A percentile compares a stretch with the other conserved stretches of the same genome.
Evolutionary conservation across 2,797 vertebrate genomes (phyloP).

Genomic region (Typhlichthys subterraneus): DNA sequence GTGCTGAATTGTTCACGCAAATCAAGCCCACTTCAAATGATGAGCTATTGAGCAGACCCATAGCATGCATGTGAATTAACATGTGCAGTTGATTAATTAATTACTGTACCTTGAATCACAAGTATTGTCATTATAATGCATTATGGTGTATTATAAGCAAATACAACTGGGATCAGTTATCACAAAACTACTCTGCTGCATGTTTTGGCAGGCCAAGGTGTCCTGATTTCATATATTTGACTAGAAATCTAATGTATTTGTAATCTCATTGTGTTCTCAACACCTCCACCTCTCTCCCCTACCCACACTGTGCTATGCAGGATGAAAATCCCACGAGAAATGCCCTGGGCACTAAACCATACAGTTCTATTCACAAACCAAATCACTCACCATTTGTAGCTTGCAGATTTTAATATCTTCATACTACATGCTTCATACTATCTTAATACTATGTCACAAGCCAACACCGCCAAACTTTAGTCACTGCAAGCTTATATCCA

Average conservation of each 20-base stretch:
- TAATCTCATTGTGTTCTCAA: conserved; percentile 16
- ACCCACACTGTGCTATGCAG: conserved; percentile 23
- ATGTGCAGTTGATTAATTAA: background rate
- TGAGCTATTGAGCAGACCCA: no score
- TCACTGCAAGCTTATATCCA: conserved; percentile 64
- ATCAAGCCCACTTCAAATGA: no score
- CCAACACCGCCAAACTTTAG: conserved; percentile 53
- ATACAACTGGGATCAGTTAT: conserved; percentile 11
- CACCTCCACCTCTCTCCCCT: no score
- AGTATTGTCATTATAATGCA: background rate
- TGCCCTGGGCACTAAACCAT: conserved; percentile 44
- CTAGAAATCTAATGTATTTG: conserved; percentile 32
- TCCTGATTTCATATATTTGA: conserved; percentile 23
- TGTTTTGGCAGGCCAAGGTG: conserved; percentile 10
- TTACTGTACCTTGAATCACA: background rate
- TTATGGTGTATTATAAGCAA: background rate
- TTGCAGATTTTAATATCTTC: conserved; percentile 66
- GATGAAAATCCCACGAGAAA: conserved; percentile 57
- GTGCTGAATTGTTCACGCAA: no score
- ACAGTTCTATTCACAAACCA: conserved; percentile 63
- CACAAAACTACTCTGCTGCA: conserved; percentile 1
- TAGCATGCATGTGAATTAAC: no score
- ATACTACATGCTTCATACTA: conserved; percentile 67
- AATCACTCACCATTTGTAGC: conserved; percentile 46
- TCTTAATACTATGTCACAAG: conserved; percentile 37